Evolutionary conservation across 2,888 invertebrate genomes (phyloP), one percentile per base, ranked within the genome.

Genomic region (Tenthredo notha): DNA sequence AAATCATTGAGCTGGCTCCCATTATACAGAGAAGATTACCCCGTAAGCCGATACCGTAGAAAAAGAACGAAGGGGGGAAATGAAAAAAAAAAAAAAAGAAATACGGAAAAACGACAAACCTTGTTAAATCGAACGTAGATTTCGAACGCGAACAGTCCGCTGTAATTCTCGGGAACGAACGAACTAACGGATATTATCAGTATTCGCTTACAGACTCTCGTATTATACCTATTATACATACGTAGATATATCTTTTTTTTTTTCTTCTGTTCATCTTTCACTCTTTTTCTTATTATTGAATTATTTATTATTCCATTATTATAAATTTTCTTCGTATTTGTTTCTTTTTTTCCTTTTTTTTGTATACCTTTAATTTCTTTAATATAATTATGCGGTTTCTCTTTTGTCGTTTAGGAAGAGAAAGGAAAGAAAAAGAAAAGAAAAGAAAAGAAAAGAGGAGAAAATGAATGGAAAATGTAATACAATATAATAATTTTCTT

Each of bases 1-100:
- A 43, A 72, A 72, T 72, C 72, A 40, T 40, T 72, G 72, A 43
- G 43, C 74, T 74, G 74, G 40, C 12, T 21, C 40, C 74, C 43
- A 43, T 74, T 43, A 21, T 43, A 74, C 12, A 40, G 74, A 43
- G 12, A 21, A 74, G 43, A 43, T 74, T 74, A 43, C 43, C 43
- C 25, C 5, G 21, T 74, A 43, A 74, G 40, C 43, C 43, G 74
- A 74, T 74, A 43, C 21, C 40, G 74, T 74, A 33, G 1, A 67
- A 67, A 67, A 18, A 67, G 15, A 67, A 67, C 0, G 7, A 6
- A 4, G 4, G 33, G 4, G 15, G 12, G 2, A 29, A 21, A 65
- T 12, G 15, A 10, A 10, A 65, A 1, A 21, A 40, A 72, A 43
- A 43, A 12, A 43, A 43, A 21, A 21, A 72, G 10, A 25, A 21